Evolutionary conservation across 2,113 vertebrate genomes (phyloP).

Genomic region (Oxyura jamaicensis): DNA sequence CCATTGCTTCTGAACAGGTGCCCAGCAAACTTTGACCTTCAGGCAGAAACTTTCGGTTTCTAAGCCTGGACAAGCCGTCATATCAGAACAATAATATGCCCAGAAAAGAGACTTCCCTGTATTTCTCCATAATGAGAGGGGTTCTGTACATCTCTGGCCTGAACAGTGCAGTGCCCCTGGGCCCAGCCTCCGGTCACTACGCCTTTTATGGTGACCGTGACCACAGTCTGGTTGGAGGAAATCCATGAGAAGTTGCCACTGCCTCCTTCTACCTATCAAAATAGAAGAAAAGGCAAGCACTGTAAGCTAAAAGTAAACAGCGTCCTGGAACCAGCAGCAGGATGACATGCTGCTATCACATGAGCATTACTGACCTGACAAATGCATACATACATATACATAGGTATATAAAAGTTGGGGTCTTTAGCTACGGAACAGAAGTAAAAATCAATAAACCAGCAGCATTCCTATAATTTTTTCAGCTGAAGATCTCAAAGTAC

Average conservation of each 20-base stretch:
- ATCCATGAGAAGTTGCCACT: conserved; percentile 76
- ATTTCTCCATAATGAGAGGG: conserved; percentile 65
- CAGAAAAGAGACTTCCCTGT: conserved; percentile 29
- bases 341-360: too few species aligned
- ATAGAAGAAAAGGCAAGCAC: background rate
- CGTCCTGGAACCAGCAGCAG: background rate
- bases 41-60: background rate
- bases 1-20: background rate
- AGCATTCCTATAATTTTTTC: background rate
- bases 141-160: conserved; percentile 71
- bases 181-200: conserved; percentile 59
- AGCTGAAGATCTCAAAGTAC: background rate
- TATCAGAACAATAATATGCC: background rate
- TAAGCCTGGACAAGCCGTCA: background rate
- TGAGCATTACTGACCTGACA: background rate
- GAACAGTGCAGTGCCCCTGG: conserved; percentile 48
- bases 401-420: background rate
- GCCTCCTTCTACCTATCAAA: conserved; percentile 70
- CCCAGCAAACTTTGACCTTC: background rate
- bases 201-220: conserved; percentile 76
- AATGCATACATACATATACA: too few species aligned
- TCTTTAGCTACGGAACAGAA: background rate
- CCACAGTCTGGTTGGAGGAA: conserved; percentile 76
- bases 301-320: background rate
- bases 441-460: background rate